A percentile compares a stretch with the other conserved stretches of the same genome.
These are phyloP conservation scores for Schrankia costaestrigalis DNA, from an alignment of 2,888 invertebrate species.

Conservation along the genomic window DNA sequence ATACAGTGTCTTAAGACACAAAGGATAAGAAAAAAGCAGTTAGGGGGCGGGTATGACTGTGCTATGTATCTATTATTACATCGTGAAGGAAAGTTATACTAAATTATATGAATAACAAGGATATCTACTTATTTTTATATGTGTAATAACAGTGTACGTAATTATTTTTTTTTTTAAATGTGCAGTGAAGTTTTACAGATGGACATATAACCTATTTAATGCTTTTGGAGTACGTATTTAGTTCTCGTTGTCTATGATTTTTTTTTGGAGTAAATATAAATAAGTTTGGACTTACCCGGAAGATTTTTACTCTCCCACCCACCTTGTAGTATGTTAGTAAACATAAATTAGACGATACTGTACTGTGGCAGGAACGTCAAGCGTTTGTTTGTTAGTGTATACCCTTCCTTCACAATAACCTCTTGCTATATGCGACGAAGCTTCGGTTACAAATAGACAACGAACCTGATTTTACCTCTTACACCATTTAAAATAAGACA, in stretches of 20 bases:
- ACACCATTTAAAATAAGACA: constrained; percentile 8
- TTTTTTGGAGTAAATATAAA: too few relatives aligned
- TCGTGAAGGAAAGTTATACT: constrained; percentile 67
- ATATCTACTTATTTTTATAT: too few relatives aligned
- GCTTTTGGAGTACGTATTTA: too few relatives aligned
- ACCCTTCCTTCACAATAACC: constrained; percentile 62
- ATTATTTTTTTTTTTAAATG: constrained; percentile 8
- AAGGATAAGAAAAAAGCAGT: constrained; percentile 52
- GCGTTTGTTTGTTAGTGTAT: constrained; percentile 46
- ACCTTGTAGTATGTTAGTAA: constrained; percentile 46
- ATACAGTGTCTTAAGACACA: constrained; percentile 28
- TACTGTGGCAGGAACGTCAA: constrained; percentile 36
- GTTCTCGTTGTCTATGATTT: too few relatives aligned
- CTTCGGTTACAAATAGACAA: constrained; percentile 20
- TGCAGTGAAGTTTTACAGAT: too few relatives aligned
- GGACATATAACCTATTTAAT: too few relatives aligned
- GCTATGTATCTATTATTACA: constrained; percentile 62
- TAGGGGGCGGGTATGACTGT: constrained; percentile 70
- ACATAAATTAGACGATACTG: constrained; percentile 42
- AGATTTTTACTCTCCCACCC: constrained; percentile 33
- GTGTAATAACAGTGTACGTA: constrained; percentile 7
- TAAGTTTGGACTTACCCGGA: constrained; percentile 21
- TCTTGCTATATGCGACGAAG: constrained; percentile 27
- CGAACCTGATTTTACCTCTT: constrained; percentile 21
- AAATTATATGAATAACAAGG: too few relatives aligned